A percentile compares a stretch with the other conserved stretches of the same genome.
These are phyloP conservation scores for Dioctria rufipes DNA, from an alignment of 2,888 invertebrate species.

Conservation along the genomic window DNA sequence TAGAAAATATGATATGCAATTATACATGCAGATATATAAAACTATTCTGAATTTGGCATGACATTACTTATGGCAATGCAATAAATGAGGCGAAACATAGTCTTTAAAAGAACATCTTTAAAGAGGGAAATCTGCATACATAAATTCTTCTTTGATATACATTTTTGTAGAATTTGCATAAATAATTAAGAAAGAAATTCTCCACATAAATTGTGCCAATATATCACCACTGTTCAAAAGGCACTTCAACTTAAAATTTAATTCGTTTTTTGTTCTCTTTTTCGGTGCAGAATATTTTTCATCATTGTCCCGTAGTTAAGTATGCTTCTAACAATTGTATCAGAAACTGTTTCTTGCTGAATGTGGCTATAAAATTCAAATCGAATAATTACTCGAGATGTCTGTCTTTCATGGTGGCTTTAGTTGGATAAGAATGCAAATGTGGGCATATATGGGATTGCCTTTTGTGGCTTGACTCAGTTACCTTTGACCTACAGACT, in stretches of 20 bases:
- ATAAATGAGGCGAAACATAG: too few relatives aligned
- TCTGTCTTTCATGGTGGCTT: conserved; percentile 49
- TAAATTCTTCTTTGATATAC: too few relatives aligned
- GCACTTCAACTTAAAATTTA: conserved; percentile 22
- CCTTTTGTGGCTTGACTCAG: background rate
- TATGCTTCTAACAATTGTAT: conserved; percentile 10
- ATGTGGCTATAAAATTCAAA: conserved; percentile 50
- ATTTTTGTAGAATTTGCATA: background rate
- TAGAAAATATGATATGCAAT: too few relatives aligned
- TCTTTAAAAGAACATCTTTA: too few relatives aligned
- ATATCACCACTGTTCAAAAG: background rate
- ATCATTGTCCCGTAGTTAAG: background rate
- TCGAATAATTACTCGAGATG: conserved; percentile 45
- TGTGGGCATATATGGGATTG: conserved; percentile 25
- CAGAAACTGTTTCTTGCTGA: background rate
- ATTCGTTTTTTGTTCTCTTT: conserved; percentile 10
- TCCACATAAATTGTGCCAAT: conserved; percentile 37
- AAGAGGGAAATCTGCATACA: too few relatives aligned
- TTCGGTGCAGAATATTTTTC: background rate
- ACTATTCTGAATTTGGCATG: too few relatives aligned
- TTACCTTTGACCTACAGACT: conserved; percentile 37
- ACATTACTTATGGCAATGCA: too few relatives aligned
- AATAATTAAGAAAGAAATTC: conserved; percentile 30
- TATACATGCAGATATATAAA: too few relatives aligned
- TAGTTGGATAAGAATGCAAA: conserved; percentile 53